Evolutionary conservation across 2,888 invertebrate species (phyloP), one percentile per base, ranked within the genome.

Genomic region (Ormyrus labotus): DNA sequence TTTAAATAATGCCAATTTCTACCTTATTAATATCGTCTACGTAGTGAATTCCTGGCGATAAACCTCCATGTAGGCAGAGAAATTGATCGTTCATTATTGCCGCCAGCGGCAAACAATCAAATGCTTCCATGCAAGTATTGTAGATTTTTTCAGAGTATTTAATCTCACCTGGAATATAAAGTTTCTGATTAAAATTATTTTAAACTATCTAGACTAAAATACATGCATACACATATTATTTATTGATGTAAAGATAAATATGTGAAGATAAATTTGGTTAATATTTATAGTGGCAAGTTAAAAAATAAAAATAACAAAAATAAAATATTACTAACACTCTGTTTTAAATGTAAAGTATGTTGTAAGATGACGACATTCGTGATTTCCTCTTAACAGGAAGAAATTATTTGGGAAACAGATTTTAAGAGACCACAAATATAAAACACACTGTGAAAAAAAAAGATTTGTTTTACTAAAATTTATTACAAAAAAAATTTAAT

Each of bases 271-370:
- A 34, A 34, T 34, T 34, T 34, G 34, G 2, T 34, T 34, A 34
- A 34, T 34, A 4, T 34, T 34, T 34, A 34, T 19, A 19, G 19
- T 34, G 34, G 34, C 34, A 34, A 4, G 4, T 34, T 34, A 34
- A 34, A 34, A 34, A 34, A 34, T 34, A 34, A 34, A 34, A 34
- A 34, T 34, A 34, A 34, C 3, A 34, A 34, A 34, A 60, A 10
- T 60, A 34, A 13, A 69, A 5, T 0, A 0, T 13, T 53, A 48
- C 97, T 97, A 95, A 96, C 99, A 99, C 95, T 99, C 99, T 93
- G 99, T 98, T 93, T 99, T 99, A 94, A 99, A 99, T 90, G 99
- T 99, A 94, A 99, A 99, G 93, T 99, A 99, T 93, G 99, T 99
- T 92, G 99, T 99, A 92, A 99, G 95, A 94, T 99, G 99, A 92